Conservation (phyloP, 2,888 invertebrate genomes). For the Cotesia congregata region DNA sequence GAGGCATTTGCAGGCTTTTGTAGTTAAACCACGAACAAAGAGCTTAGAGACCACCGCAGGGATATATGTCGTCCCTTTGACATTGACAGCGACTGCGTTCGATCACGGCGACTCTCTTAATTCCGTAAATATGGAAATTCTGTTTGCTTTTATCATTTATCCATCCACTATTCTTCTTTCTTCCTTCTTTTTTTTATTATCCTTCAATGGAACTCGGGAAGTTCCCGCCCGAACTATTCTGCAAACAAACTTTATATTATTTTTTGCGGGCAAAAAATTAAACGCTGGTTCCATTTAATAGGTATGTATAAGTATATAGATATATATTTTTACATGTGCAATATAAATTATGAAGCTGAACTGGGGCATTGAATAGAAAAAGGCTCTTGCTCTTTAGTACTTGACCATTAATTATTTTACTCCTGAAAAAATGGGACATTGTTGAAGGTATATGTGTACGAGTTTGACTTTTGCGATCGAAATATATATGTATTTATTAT, state of each 20-base stretch:
- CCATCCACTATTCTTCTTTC: slow-evolving; percentile 14
- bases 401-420: slow-evolving; percentile 10
- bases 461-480: slow-evolving; percentile 49
- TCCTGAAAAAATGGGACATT: slow-evolving; percentile 12
- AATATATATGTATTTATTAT: slow-evolving; percentile 26
- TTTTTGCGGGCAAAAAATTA: not conserved
- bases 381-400: not conserved
- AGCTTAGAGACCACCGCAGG: slow-evolving; percentile 34
- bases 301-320: too few relatives aligned
- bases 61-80: slow-evolving; percentile 13
- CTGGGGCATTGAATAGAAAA: not conserved
- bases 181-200: not conserved
- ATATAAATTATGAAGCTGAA: not conserved
- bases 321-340: too few relatives aligned
- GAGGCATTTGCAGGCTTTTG: slow-evolving; percentile 69
- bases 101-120: slow-evolving; percentile 8
- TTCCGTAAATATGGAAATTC: slow-evolving; percentile 34
- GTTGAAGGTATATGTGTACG: not conserved
- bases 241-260: not conserved
- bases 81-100: not conserved
- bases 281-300: not conserved
- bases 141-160: slow-evolving; percentile 25
- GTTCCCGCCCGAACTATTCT: not conserved
- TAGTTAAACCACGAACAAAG: slow-evolving; percentile 67
- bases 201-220: too few relatives aligned